Evolutionary conservation across 2,113 vertebrate species (phyloP), one percentile per base, ranked within the genome.

Genomic region (Larimichthys polyactis): DNA sequence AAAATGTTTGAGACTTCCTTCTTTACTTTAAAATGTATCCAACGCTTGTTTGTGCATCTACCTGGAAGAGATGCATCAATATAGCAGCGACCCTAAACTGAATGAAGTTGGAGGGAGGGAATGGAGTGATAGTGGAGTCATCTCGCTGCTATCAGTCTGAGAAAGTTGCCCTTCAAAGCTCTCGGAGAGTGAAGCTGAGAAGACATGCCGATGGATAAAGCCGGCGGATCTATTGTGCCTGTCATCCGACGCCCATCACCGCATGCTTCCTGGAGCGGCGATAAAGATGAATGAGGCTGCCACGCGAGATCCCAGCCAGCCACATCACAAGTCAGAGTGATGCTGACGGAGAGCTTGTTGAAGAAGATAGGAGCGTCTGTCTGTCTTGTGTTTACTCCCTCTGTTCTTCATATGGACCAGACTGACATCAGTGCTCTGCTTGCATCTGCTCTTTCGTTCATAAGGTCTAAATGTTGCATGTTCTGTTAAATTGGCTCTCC

Each of bases 241-340:
- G 88, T 89, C 90, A 85, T 52, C 76, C 11, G 32, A 57, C 43
- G 57, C 74, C 86, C 82, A 58, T 85, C 89, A 75, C 49, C 12
- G 20, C 12, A 12, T 22, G 63, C 86, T 54, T 85, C 66, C 72
- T 20, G 54, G 24, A 60, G 83, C 60, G 7, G 46, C 43, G 71
- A 82, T 89, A 84, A 87, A 90, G 87, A 93, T 72, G 85, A 84
- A 90, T 89, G 89, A 79, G 82, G 79, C 68, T 88, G 83, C 87
- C 52, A 22, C 6, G 57, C 8, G 2, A 32, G 78, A 83, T 86
- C 74, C 51, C 76, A 66, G 48, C 36, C 78, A 44, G 70, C 66
- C 78, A 24, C 46, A 79, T 83, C 78, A 36, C 48, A n/a, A 49
- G 44, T 75, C 68, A 19, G 87, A 64, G 51, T 4, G 84, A 72